A percentile compares a stretch with the other conserved stretches of the same genome.
phyloP scores from a whole-genome alignment of 2,797 vertebrate species.

The Bradypus variegatus region DNA sequence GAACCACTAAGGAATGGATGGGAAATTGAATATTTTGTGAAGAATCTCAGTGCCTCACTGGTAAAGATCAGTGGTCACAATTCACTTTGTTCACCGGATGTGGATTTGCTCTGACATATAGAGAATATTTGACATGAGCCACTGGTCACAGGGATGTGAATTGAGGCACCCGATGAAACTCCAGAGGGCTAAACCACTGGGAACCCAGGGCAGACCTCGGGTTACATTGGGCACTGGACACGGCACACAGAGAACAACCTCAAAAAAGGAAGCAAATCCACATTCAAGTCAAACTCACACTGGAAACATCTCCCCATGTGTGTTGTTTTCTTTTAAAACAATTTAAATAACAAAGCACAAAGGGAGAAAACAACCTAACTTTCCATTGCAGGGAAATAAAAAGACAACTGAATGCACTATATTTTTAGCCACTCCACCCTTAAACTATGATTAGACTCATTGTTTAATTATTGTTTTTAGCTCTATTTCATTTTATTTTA shows the following conservation, averaged over 20 bases:
- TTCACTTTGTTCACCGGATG: rapidly evolving
- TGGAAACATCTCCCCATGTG: not conserved
- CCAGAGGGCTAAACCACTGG: constrained; percentile 47
- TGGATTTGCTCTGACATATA: constrained; percentile 32
- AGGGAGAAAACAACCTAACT: not conserved
- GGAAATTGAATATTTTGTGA: not conserved
- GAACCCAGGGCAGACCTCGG: not conserved
- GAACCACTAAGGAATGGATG: not conserved
- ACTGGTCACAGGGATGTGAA: constrained; percentile 40
- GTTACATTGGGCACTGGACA: not conserved
- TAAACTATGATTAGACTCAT: not conserved
- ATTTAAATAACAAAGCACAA: not conserved
- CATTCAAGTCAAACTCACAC: not conserved
- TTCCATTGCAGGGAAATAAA: not conserved
- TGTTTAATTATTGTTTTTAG: not conserved
- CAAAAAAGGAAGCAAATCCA: not conserved
- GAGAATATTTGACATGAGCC: constrained; percentile 44
- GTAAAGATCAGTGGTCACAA: not conserved
- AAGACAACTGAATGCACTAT: not conserved
- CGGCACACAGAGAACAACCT: not conserved
- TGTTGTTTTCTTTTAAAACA: not conserved
- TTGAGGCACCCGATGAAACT: constrained; percentile 39
- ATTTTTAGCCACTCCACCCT: not conserved
- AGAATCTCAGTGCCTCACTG: no score
- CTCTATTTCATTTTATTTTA: not conserved